Evolutionary conservation across 2,888 invertebrate genomes (phyloP), one percentile per base, ranked within the genome.

Genomic region (Panzeria rudis): DNA sequence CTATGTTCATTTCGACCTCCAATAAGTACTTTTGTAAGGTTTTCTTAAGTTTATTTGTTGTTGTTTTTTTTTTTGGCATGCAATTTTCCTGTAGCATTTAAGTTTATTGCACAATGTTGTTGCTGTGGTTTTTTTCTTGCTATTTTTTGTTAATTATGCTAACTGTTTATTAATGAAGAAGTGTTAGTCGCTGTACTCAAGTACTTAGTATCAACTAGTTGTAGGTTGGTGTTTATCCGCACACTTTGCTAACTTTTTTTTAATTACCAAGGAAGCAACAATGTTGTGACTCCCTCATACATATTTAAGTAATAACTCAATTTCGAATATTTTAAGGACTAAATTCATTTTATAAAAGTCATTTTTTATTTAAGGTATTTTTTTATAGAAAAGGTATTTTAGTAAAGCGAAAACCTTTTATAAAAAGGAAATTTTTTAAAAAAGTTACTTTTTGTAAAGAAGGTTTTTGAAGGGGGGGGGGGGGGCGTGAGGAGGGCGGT

Each of bases 231-330:
- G 56, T 50, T 84, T 84, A 76, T 76, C 80, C 80, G 76, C 84
- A 80, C 76, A 80, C 76, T 77, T 77, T 77, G 66, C 76, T 7
- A 29, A 44, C 2, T 5, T 68, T 68, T 78, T 73, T 83, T 54
- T 84, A 79, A 76, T 84, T 80, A 76, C 76, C 66, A 69, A 80
- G 84, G 84, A 84, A 84, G 71, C 80, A 69, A 44, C 72, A 73
- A 44, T 52, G 59, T 61, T 47, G 23, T 47, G 17, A 47, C 38
- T 20, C n/a, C 50, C 6, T 47, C 38, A 32, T 20, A 9, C 0
- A 8, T 47, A 23, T 59, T 17, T 47, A 17, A 35, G 4, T 11
- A 23, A 25, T 2, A 41, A 25, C 11, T 66, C 17, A n/a, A 20
- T 15, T 8, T 2, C 4, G 7, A 13, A 25, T 17, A 54, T 25